Evolutionary conservation across 1,140 invertebrate species (phyloP), one percentile per base, ranked within the genome.

Genomic region (Atopsyche davidsoni): DNA sequence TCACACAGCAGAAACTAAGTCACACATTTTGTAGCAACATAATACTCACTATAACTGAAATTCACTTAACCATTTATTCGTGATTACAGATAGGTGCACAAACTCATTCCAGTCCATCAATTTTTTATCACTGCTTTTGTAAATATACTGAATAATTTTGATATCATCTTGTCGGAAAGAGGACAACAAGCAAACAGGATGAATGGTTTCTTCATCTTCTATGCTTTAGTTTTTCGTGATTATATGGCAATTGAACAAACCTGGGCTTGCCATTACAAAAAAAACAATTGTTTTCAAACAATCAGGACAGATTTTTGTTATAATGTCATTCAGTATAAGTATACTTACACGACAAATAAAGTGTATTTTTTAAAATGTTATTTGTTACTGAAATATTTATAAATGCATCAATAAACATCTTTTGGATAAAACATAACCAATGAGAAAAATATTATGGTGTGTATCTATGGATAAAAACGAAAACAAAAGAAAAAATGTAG

Each of bases 201-300:
- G 61, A 65, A 69, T 68, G 68, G 70, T 32, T 46, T 46, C 32
- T 23, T 46, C 32, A 23, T 36, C 44, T 45, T 19, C 16, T 2
- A 9, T n/a, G 10, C 17, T 18, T 31, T 34, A 9, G 42, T 18
- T n/a, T 4, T 36, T 7, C 35, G 11, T 17, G 7, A 10, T 36
- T 14, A 36, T 9, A 36, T 36, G 10, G n/a, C 24, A 28, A 28
- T n/a, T n/a, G n/a, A n/a, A n/a, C n/a, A n/a, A n/a, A n/a, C n/a
- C n/a, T n/a, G n/a, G n/a, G n/a, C n/a, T n/a, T n/a, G n/a, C n/a
- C n/a, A n/a, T n/a, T n/a, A 28, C 24, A 28, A 28, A 28, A 7
- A 28, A 28, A 28, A 28, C 6, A 7, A 28, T 7, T 7, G n/a
- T 28, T 7, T 28, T 28, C n/a, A 28, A 28, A 28, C n/a, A 28